Percentiles rank a stretch among this genome's conserved stretches.
These are phyloP conservation scores for Meteorus sp. DNA, from an alignment of 1,140 invertebrate species.

Conservation along the genomic window DNA sequence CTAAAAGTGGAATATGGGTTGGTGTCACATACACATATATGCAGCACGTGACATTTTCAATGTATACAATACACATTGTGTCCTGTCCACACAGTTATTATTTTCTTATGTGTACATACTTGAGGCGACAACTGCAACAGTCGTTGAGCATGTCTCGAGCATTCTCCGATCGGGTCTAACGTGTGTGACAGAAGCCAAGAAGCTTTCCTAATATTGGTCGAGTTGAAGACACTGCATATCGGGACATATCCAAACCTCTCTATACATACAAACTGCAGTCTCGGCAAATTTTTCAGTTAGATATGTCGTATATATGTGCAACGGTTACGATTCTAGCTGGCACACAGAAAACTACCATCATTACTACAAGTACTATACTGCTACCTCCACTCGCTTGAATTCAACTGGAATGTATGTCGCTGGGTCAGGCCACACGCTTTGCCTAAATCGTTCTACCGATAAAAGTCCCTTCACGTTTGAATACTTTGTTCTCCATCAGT, in stretches of 20 bases:
- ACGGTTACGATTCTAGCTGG: neutral
- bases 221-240: neutral
- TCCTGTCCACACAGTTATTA: neutral
- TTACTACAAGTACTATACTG: no score
- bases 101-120: constrained; percentile 10
- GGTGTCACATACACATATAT: neutral
- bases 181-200: constrained; percentile 19
- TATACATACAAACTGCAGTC: neutral
- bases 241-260: neutral
- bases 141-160: constrained; percentile 9
- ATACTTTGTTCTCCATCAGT: constrained; percentile 16
- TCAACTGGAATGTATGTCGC: constrained; percentile 19
- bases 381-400: constrained; percentile 1
- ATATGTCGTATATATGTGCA: neutral
- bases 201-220: constrained; percentile 17
- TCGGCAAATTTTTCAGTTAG: no score
- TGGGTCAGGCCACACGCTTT: constrained; percentile 15
- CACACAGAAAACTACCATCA: no score
- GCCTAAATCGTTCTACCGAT: constrained; percentile 19
- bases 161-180: constrained; percentile 12
- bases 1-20: neutral
- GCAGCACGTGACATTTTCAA: neutral
- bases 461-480: constrained; percentile 12
- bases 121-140: constrained; percentile 1
- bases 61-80: neutral